Evolutionary conservation across 37 sponge, comb jelly and placozoan genomes (phyloP).

Genomic region (Chondrosia reniformis): DNA sequence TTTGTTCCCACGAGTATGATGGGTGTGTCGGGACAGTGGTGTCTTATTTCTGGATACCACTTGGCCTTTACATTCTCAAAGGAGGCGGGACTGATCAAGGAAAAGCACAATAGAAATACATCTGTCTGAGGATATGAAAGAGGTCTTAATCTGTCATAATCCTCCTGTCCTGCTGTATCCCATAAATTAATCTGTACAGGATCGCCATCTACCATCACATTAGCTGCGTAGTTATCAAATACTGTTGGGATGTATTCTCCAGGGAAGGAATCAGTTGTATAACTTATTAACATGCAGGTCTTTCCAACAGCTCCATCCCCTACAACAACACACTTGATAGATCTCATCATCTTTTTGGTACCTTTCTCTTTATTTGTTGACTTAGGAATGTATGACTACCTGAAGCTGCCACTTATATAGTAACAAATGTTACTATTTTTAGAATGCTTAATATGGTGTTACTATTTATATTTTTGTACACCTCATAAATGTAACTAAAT

Average conservation of each 20-base stretch:
- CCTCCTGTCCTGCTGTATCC: constrained; percentile 93
- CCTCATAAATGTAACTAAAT: too few species aligned
- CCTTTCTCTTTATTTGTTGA: too few species aligned
- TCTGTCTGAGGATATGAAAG: constrained; percentile 93
- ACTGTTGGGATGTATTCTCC: constrained; percentile 55
- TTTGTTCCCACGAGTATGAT: constrained; percentile 84
- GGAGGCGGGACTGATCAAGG: constrained; percentile 66
- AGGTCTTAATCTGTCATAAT: constrained; percentile 86
- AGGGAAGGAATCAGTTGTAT: constrained; percentile 48
- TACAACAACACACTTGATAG: constrained; percentile 57
- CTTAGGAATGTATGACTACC: too few species aligned
- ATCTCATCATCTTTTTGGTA: too few species aligned
- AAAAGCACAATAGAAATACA: constrained; percentile 68
- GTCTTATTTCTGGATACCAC: constrained; percentile 76
- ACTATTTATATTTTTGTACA: too few species aligned
- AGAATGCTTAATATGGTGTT: too few species aligned
- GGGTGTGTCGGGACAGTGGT: constrained; percentile 85
- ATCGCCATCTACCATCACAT: constrained; percentile 58
- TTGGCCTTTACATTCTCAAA: constrained; percentile 66
- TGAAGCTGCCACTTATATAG: too few species aligned
- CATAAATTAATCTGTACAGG: constrained; percentile 73
- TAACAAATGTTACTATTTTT: too few species aligned
- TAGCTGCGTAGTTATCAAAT: constrained; percentile 91
- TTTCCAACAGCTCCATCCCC: constrained; percentile 65
- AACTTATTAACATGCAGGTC: constrained; percentile 48